A percentile compares a stretch with the other conserved stretches of the same genome.
Conservation (phyloP, 2,113 vertebrate species). For the Marmota flaviventris region DNA sequence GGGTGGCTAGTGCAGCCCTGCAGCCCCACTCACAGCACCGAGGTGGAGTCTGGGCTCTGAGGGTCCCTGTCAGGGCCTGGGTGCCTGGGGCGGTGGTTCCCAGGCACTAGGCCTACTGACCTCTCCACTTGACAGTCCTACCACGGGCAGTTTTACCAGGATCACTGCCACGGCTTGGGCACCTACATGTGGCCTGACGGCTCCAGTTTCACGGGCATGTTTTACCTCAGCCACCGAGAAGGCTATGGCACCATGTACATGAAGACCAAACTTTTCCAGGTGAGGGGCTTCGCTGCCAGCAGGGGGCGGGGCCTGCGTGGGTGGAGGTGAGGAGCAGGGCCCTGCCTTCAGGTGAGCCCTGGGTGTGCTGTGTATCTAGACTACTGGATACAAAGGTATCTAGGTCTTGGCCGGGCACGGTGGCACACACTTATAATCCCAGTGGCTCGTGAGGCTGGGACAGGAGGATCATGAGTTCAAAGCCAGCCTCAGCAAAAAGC, state of each 20-base stretch:
- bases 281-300: slow-evolving; percentile 60
- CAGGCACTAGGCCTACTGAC: rapidly evolving
- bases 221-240: slow-evolving; percentile 93
- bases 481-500: too few species aligned
- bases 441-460: too few species aligned
- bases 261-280: slow-evolving; percentile 89
- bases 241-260: slow-evolving; percentile 91
- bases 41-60: too few species aligned
- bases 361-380: not conserved
- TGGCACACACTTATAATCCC: too few species aligned
- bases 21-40: too few species aligned
- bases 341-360: not conserved
- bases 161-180: slow-evolving; percentile 91
- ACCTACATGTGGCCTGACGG: slow-evolving; percentile 90
- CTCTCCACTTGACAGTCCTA: slow-evolving; percentile 86
- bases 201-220: slow-evolving; percentile 90
- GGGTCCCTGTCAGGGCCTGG: not conserved
- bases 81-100: not conserved
- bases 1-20: too few species aligned
- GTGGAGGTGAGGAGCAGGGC: not conserved
- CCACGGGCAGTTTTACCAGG: slow-evolving; percentile 91
- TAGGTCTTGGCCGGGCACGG: too few species aligned
- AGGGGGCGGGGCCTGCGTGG: not conserved
- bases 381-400: not conserved
- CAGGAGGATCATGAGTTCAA: too few species aligned